A percentile compares a stretch with the other conserved stretches of the same genome.
These are phyloP conservation scores for Symphodus melops DNA, from an alignment of 2,113 vertebrate genomes.

Conservation along the genomic window DNA sequence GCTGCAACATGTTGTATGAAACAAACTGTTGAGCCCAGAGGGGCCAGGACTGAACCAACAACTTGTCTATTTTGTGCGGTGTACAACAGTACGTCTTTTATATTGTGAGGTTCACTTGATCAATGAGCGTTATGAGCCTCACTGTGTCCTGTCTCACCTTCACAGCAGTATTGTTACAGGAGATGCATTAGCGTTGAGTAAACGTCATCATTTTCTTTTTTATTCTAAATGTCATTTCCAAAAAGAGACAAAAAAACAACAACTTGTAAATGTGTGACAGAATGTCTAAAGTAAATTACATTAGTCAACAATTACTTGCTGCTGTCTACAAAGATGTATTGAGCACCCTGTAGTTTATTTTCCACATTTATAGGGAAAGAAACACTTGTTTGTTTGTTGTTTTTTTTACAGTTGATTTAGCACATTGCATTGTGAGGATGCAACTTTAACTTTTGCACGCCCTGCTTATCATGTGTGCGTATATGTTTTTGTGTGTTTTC, in stretches of 20 bases:
- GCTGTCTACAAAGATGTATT: not conserved
- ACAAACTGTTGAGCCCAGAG: not conserved
- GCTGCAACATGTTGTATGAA: not conserved
- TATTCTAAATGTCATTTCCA: too few species aligned
- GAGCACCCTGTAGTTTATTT: not conserved
- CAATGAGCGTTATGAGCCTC: not conserved
- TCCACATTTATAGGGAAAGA: not conserved
- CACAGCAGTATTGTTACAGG: not conserved
- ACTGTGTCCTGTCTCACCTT: not conserved
- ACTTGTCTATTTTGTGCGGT: not conserved
- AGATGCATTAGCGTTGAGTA: too few species aligned
- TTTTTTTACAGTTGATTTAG: not conserved
- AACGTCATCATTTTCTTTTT: too few species aligned
- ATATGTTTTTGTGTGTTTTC: constrained; percentile 26
- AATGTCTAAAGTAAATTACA: too few species aligned
- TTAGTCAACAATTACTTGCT: too few species aligned
- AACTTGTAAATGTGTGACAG: too few species aligned
- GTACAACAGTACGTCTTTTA: not conserved
- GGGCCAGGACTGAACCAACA: not conserved
- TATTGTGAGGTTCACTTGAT: not conserved
- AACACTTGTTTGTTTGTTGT: too few species aligned
- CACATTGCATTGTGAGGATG: constrained; percentile 3
- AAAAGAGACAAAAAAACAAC: too few species aligned
- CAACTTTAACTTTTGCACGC: not conserved
- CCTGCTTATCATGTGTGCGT: not conserved